Conservation (phyloP, 1,140 invertebrate genomes). For the Galendromus occidentalis region DNA sequence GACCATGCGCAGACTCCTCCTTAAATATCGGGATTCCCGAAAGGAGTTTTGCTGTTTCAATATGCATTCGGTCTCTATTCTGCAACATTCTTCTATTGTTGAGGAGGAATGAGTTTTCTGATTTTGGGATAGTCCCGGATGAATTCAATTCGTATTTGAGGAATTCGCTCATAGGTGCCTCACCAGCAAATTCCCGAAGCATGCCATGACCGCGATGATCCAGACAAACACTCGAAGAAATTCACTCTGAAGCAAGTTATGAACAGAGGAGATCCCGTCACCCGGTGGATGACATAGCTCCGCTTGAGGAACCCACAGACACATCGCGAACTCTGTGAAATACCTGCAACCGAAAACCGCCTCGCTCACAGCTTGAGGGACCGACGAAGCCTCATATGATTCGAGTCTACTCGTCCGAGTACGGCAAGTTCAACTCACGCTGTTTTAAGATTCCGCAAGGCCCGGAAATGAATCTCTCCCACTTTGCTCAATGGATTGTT, state of each 20-base stretch:
- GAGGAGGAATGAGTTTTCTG: too few relatives aligned
- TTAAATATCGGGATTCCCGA: too few relatives aligned
- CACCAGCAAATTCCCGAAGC: constrained; percentile 35
- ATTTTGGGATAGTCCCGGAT: too few relatives aligned
- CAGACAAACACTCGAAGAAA: constrained; percentile 42
- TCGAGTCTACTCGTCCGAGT: constrained; percentile 18
- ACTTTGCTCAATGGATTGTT: neutral
- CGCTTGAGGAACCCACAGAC: constrained; percentile 38
- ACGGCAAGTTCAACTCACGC: constrained; percentile 17
- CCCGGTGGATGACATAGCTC: constrained; percentile 39
- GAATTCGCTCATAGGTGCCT: neutral
- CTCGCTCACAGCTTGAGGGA: neutral
- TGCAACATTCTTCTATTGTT: too few relatives aligned
- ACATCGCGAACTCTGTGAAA: constrained; percentile 48
- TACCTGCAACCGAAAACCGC: constrained; percentile 31
- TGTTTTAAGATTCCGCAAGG: neutral
- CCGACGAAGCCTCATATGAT: constrained; percentile 26
- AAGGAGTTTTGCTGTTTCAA: too few relatives aligned
- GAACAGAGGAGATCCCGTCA: constrained; percentile 40
- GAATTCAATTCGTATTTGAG: too few relatives aligned
- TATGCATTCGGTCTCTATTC: too few relatives aligned
- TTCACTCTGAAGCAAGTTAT: constrained; percentile 40
- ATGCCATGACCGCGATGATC: constrained; percentile 43
- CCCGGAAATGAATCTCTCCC: neutral
- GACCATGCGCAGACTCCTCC: too few relatives aligned